Evolutionary conservation across 2,888 invertebrate species (phyloP).

Genomic region (Eupithecia subumbrata): DNA sequence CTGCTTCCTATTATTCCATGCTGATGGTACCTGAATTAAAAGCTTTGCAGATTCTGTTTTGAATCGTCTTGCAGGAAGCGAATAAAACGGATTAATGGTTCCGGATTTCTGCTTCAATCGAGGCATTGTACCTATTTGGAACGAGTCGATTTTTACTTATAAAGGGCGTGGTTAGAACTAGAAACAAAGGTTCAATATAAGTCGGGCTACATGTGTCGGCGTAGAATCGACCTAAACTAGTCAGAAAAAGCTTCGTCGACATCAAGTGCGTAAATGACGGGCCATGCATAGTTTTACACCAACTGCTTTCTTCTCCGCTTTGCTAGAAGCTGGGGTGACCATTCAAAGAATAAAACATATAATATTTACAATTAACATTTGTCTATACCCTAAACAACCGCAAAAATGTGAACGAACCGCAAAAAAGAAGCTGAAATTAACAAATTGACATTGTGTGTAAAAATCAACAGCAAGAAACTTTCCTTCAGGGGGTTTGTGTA

Average conservation of each 20-base stretch:
- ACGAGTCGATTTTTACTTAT: background rate
- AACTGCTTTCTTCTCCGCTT: background rate
- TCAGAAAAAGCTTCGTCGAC: background rate
- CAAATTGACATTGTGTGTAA: background rate
- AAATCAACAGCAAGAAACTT: background rate
- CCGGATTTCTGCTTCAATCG: too few species aligned
- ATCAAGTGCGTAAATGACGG: background rate
- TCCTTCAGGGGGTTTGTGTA: background rate
- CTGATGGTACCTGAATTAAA: background rate
- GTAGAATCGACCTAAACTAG: background rate
- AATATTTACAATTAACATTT: background rate
- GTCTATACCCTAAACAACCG: background rate
- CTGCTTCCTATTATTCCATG: background rate
- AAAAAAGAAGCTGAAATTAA: background rate
- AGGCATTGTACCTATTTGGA: background rate
- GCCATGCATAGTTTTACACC: background rate
- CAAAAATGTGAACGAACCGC: background rate
- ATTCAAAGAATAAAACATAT: background rate
- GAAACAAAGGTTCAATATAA: background rate
- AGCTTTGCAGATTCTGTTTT: background rate
- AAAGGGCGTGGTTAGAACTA: background rate
- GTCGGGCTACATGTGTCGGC: background rate
- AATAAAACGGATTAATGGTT: background rate
- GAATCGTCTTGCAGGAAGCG: background rate
- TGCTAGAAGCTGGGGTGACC: too few species aligned